phyloP scores from a whole-genome alignment of 2,888 invertebrate species.

The Deladenus siricidicola region DNA sequence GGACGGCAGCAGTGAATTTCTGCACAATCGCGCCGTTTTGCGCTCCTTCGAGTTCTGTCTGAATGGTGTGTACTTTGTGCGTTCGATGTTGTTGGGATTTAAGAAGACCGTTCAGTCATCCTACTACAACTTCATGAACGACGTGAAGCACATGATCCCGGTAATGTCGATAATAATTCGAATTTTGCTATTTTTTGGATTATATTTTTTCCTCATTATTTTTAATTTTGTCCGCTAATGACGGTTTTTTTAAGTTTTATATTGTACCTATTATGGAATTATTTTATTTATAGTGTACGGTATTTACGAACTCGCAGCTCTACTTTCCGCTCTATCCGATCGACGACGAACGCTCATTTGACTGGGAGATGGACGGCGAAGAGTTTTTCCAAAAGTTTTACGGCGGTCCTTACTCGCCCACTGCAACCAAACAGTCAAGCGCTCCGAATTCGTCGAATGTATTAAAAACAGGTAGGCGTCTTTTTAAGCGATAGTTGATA shows the following conservation, averaged over 20 bases:
- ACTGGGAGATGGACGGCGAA: conserved; percentile 10
- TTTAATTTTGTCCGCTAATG: background rate
- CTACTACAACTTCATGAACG: conserved; percentile 19
- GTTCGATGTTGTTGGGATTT: conserved; percentile 15
- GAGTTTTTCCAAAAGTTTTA: conserved; percentile 17
- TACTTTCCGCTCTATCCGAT: conserved; percentile 17
- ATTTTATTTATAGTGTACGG: conserved; percentile 4
- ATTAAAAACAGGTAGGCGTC: too few relatives aligned
- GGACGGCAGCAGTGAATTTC: background rate
- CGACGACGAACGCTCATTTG: conserved; percentile 9
- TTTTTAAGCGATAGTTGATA: too few relatives aligned
- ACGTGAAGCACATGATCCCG: conserved; percentile 11
- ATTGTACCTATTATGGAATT: background rate
- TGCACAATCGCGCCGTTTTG: conserved; percentile 7
- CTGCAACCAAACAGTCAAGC: too few relatives aligned
- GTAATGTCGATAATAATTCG: too few relatives aligned
- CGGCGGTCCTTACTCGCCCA: conserved; percentile 13
- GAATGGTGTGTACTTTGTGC: conserved; percentile 16
- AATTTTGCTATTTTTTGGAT: too few relatives aligned
- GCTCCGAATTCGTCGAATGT: too few relatives aligned
- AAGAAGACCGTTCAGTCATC: conserved; percentile 11
- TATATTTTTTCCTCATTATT: too few relatives aligned
- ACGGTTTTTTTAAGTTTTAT: background rate
- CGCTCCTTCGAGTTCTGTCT: conserved; percentile 25
- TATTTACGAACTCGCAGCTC: conserved; percentile 12